Percentiles rank a stretch among this genome's conserved stretches.
Conservation (phyloP, 2,113 vertebrate species). For the Oreochromis tanganicae region DNA sequence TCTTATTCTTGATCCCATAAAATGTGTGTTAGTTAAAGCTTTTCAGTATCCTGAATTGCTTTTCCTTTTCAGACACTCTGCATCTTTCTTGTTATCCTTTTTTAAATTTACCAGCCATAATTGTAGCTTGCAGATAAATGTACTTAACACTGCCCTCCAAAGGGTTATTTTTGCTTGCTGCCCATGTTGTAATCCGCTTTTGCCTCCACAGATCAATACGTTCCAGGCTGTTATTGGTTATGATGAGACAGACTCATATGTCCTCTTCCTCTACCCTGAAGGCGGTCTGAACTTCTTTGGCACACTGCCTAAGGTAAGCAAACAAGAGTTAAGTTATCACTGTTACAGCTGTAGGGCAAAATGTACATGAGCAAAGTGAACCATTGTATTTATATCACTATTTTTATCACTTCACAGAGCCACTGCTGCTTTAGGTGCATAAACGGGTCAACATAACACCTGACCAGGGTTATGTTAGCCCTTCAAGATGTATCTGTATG, state of each 20-base stretch:
- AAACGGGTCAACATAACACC: neutral
- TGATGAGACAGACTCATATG: conserved; percentile 79
- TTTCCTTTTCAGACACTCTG: too few species aligned
- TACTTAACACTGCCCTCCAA: neutral
- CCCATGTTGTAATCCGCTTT: neutral
- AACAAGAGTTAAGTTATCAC: neutral
- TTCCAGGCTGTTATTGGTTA: conserved; percentile 90
- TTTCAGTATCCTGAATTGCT: too few species aligned
- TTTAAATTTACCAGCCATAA: neutral
- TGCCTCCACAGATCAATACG: conserved; percentile 81
- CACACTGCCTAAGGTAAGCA: conserved; percentile 78
- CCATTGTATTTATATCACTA: neutral
- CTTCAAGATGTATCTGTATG: neutral
- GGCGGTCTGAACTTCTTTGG: conserved; percentile 88
- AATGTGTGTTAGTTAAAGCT: too few species aligned
- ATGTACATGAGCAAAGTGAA: neutral
- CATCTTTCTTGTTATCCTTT: too few species aligned
- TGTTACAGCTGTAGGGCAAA: neutral
- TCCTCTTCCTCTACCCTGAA: conserved; percentile 86
- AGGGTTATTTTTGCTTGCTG: neutral
- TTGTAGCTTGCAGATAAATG: neutral
- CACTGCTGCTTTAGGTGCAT: neutral
- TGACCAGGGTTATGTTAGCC: neutral
- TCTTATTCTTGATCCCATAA: neutral
- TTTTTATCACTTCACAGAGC: neutral